Base-by-base conservation (phyloP, 2,888 invertebrate species). In the Andrena flavipes region DNA sequence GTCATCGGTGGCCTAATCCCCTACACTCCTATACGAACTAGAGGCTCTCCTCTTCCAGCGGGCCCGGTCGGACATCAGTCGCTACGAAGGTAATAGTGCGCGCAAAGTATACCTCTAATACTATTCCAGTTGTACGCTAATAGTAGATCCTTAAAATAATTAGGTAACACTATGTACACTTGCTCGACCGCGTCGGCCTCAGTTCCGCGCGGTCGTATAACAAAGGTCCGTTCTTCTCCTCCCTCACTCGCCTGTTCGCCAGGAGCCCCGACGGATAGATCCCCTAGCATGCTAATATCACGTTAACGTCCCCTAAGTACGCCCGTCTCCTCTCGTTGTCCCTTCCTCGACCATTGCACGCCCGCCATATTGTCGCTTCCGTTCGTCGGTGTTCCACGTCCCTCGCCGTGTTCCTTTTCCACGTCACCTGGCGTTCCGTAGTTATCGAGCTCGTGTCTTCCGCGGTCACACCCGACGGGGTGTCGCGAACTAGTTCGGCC, bases 101-200 rank as follows among this genome's bases (percentile, higher is more conserved):
- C 90, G 89, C 90, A 87, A 80, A 62, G 82, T 84, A 83, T 86
- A 80, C 85, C 82, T 84, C 82, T 90, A 88, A 88, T 89, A 90
- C 86, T 90, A 90, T 85, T 84, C 84, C 77, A 84, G 78, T 86
- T 86, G 82, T 86, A 86, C 74, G 80, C 90, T 91, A 91, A 88
- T 90, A 90, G 90, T 90, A 91, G 87, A 87, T 86, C 82, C 92
- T 92, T 91, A 91, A 84, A 88, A 90, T 88, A 91, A 87, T 90
- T 92, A 92, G 92, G 91, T 92, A 92, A 92, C 92, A 92, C 90
- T 92, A 92, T 92, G 87, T 92, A 92, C 92, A 92, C 84, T 87
- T 82, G 64, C 79, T 85, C 83, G 76, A 56, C 67, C 69, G 68
- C 49, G 73, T 84, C 72, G 29, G 59, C 42, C 63, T 35, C 64